Base-by-base conservation (phyloP, 1,140 invertebrate species). In the Myzus persicae region DNA sequence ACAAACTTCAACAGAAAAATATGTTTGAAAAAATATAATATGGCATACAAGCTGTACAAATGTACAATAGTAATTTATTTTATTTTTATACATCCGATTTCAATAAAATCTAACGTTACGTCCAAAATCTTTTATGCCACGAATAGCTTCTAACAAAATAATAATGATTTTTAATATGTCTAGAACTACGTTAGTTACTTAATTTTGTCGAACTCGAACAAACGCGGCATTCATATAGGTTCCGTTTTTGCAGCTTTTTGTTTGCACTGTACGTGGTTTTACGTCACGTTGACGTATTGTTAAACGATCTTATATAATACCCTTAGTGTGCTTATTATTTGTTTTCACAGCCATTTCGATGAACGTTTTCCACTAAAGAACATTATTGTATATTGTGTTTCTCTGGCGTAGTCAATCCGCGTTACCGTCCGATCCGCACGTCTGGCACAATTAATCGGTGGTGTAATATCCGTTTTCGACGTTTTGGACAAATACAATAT, bases 371-470 rank as follows among this genome's bases (percentile, higher is more conserved):
- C 31, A 76, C 59, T n/a, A 7, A n/a, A 76, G 59, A 36, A 76
- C 59, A 76, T n/a, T 76, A 36, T 76, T n/a, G 59, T 76, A 36
- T n/a, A 76, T n/a, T 76, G 59, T 76, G n/a, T 76, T 76, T n/a
- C 31, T 67, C 59, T 76, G 4, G 14, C 31, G 31, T 76, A 76
- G 31, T 76, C 31, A 36, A 14, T 14, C 31, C 59, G 59, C 31
- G 59, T 76, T 36, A n/a, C n/a, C 59, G 31, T 76, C 31, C 14
- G 59, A n/a, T n/a, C 59, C 31, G 31, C 14, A 76, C 59, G 31
- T 76, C 31, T 76, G 14, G 31, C 31, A n/a, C 59, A 76, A 76
- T 76, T 76, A 76, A 76, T 76, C 59, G 31, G n/a, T n/a, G 31
- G 59, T 76, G 59, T 14, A 76, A 76, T 76, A 76, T 76, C 59